These are phyloP conservation scores for Boloria euphrosyne DNA, from an alignment of 2,888 invertebrate genomes.

Conservation along the genomic window DNA sequence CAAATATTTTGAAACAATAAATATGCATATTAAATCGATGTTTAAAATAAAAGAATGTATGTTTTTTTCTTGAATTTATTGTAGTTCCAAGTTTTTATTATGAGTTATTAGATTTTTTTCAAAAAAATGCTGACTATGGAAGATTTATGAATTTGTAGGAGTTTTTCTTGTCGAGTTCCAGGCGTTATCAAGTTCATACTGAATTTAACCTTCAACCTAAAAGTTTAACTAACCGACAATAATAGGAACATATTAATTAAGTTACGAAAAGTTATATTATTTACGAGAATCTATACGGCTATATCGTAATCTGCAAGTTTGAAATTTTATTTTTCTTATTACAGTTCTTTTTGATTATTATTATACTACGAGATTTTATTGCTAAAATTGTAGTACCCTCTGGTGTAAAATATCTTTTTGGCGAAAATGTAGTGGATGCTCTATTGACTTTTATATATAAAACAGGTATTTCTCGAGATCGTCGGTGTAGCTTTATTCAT, in stretches of 20 bases:
- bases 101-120: too few species aligned
- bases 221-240: neutral
- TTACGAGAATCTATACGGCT: too few species aligned
- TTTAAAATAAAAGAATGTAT: too few species aligned
- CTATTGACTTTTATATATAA: constrained; percentile 42
- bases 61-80: too few species aligned
- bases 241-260: neutral
- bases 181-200: neutral
- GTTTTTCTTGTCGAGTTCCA: neutral
- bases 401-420: neutral
- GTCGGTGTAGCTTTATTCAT: constrained; percentile 25
- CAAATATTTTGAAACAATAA: too few species aligned
- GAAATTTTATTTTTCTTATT: too few species aligned
- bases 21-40: too few species aligned
- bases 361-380: neutral
- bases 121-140: too few species aligned
- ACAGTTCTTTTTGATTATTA: neutral
- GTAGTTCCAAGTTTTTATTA: too few species aligned
- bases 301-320: too few species aligned
- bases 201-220: neutral
- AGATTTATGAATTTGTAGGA: too few species aligned
- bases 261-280: too few species aligned
- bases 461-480: constrained; percentile 44
- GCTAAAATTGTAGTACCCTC: neutral
- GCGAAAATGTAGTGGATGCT: constrained; percentile 23